Evolutionary conservation across 2,888 invertebrate genomes (phyloP).

Genomic region (Ryuthela nishihirai): DNA sequence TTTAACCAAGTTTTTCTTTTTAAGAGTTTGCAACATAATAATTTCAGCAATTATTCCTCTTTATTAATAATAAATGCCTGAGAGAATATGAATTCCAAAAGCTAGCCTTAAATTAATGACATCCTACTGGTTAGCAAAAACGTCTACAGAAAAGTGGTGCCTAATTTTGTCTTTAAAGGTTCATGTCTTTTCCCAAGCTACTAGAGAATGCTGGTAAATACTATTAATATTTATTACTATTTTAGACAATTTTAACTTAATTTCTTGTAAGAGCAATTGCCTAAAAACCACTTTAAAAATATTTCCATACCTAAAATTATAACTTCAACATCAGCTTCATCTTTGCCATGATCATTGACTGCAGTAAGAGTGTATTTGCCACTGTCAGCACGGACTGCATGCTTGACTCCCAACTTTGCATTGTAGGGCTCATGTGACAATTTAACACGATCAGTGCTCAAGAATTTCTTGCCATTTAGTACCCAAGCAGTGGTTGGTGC

Average conservation of each 20-base stretch:
- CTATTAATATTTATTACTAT: no score
- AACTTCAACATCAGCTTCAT: constrained; percentile 83
- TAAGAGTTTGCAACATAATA: no score
- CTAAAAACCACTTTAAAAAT: neutral
- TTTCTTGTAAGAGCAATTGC: neutral
- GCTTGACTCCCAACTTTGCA: constrained; percentile 77
- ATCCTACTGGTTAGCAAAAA: no score
- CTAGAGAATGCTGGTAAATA: no score
- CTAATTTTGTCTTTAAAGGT: no score
- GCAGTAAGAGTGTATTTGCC: constrained; percentile 88
- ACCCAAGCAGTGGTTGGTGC: constrained; percentile 66
- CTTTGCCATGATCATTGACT: constrained; percentile 88
- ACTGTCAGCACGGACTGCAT: constrained; percentile 75
- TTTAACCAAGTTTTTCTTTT: no score
- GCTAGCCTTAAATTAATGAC: no score
- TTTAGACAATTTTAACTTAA: neutral
- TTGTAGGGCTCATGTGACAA: constrained; percentile 89
- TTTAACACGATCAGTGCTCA: constrained; percentile 63
- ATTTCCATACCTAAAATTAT: constrained; percentile 64
- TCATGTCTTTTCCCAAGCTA: no score
- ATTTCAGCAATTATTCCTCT: no score
- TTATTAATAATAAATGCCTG: no score
- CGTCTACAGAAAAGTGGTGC: no score
- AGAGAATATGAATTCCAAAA: no score
- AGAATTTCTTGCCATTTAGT: constrained; percentile 63